Evolutionary conservation across 1,140 invertebrate species (phyloP), one percentile per base, ranked within the genome.

Genomic region (Hyles euphorbiae): DNA sequence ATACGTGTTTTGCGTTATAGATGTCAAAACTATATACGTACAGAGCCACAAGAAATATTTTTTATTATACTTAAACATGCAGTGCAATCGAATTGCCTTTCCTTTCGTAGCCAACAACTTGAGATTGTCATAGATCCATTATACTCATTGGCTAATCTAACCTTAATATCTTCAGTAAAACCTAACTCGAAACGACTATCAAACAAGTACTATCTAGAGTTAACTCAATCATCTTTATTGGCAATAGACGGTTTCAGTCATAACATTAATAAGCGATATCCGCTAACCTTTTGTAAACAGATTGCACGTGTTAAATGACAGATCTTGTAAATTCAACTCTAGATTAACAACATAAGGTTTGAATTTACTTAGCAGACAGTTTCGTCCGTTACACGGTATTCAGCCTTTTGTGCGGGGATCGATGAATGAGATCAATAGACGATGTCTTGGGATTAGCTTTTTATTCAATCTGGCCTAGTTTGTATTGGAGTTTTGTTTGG

Each of bases 191-290:
- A 22, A 22, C 22, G 22, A 22, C 22, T 22, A 22, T 22, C 22
- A 22, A 22, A 22, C 22, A 22, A 22, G 22, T 40, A 8, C 56
- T 74, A 63, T 61, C 58, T 63, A 56, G 54, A 57, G 53, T 47
- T 49, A 59, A 60, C 62, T 77, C 75, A 72, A 79, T 76, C 70
- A 75, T 76, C 73, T 81, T 76, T 76, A 82, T 81, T 82, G 78
- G 58, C 74, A 75, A 83, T 83, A 74, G 70, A 63, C 69, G 67
- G 70, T 70, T 78, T 69, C 72, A 67, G 63, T 63, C 59, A 67
- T 73, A 70, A 72, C 77, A 78, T 80, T 83, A 83, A 85, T 81
- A 85, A 83, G 78, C 68, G 60, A 85, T 85, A 83, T 85, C 82
- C 82, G 75, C 56, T 81, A 74, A 74, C 77, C 76, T 79, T 80